Conservation (phyloP, 2,797 vertebrate species). For the Notolepis coatsorum region DNA sequence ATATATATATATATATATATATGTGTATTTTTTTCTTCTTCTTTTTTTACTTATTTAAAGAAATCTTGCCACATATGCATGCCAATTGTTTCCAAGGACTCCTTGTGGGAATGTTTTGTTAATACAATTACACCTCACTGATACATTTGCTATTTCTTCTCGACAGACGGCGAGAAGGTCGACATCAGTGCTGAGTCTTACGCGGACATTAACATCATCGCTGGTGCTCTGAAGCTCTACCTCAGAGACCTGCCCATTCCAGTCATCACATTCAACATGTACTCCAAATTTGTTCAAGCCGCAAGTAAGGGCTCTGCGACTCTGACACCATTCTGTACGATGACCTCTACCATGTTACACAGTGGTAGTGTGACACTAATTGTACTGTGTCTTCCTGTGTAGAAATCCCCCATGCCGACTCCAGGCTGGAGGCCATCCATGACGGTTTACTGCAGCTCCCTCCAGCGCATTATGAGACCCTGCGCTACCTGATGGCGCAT, state of each 20-base stretch:
- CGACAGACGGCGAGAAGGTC: constrained; percentile 94
- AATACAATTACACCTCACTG: background rate
- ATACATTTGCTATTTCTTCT: constrained; percentile 30
- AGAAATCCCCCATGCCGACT: constrained; percentile 92
- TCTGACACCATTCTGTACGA: background rate
- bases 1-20: too few relatives aligned
- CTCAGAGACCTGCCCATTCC: constrained; percentile 98
- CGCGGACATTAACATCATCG: constrained; percentile 98
- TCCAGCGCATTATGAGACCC: constrained; percentile 95
- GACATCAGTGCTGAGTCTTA: constrained; percentile 93
- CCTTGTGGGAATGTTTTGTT: too few relatives aligned
- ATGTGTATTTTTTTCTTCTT: too few relatives aligned
- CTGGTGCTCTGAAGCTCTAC: constrained; percentile 98
- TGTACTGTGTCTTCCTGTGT: constrained; percentile 22
- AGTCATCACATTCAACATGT: constrained; percentile 95
- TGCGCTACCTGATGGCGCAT: constrained; percentile 88
- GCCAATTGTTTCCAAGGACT: too few relatives aligned
- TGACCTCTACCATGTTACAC: constrained; percentile 7
- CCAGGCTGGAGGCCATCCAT: constrained; percentile 94
- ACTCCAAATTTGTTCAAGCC: constrained; percentile 96
- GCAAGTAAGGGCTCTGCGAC: constrained; percentile 87
- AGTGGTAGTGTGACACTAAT: constrained; percentile 20
- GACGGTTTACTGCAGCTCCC: constrained; percentile 94
- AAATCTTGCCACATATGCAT: too few relatives aligned
- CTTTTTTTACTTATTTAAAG: too few relatives aligned